Conservation (phyloP, 2,888 invertebrate species). For the Cremastinae sp. region DNA sequence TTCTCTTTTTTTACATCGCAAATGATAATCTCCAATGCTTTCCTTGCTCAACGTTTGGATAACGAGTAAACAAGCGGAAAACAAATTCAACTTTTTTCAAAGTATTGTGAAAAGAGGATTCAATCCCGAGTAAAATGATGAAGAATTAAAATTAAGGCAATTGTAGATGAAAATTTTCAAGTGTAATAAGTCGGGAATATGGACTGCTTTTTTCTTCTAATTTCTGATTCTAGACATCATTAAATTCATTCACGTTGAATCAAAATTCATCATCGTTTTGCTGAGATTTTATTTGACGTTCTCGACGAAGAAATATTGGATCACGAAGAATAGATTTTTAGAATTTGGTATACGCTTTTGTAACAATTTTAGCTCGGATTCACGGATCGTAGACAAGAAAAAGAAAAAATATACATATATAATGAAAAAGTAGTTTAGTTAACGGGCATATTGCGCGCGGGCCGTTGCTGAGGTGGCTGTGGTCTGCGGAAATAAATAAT, state of each 20-base stretch:
- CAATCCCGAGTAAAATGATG: neutral
- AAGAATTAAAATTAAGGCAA: neutral
- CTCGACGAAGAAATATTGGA: too few species aligned
- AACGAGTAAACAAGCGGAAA: too few species aligned
- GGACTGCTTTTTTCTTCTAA: too few species aligned
- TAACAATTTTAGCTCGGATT: conserved; percentile 55
- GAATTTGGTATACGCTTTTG: neutral
- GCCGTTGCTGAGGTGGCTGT: conserved; percentile 73
- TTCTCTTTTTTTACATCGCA: too few species aligned
- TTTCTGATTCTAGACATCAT: too few species aligned
- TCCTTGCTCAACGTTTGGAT: too few species aligned
- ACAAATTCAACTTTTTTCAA: neutral
- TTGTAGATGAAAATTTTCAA: too few species aligned
- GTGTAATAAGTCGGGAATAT: too few species aligned
- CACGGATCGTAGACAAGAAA: conserved; percentile 39
- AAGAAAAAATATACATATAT: conserved; percentile 29
- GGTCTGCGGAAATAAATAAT: conserved; percentile 89
- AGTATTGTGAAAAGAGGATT: neutral
- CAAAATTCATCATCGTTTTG: too few species aligned
- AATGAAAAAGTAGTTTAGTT: conserved; percentile 64
- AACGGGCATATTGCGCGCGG: conserved; percentile 67
- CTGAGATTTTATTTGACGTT: too few species aligned
- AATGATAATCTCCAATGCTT: neutral
- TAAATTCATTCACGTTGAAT: too few species aligned
- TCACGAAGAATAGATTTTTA: too few species aligned